These are phyloP conservation scores for Masnerella sp. DNA, from an alignment of 2,888 invertebrate species.

Conservation along the genomic window DNA sequence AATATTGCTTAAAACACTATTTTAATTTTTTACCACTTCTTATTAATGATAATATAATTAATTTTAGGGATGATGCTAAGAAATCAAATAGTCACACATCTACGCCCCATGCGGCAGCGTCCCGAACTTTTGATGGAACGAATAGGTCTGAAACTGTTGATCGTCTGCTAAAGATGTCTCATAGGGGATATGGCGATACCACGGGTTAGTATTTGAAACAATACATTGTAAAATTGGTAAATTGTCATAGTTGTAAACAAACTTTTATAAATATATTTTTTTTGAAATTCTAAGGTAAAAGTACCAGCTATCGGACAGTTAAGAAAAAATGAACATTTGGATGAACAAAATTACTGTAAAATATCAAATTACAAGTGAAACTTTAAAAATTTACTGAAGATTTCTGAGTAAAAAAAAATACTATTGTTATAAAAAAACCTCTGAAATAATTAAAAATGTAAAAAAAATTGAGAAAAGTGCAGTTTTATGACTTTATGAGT, in stretches of 20 bases:
- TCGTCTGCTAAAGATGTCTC: constrained; percentile 84
- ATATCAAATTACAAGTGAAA: too few relatives aligned
- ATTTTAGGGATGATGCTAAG: constrained; percentile 67
- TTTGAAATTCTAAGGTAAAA: neutral
- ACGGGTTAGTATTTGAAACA: constrained; percentile 68
- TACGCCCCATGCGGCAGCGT: constrained; percentile 73
- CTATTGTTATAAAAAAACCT: too few relatives aligned
- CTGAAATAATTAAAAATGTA: too few relatives aligned
- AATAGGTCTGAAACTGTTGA: constrained; percentile 79
- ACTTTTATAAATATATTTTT: neutral
- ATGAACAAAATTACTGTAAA: too few relatives aligned
- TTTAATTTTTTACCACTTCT: too few relatives aligned
- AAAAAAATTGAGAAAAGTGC: too few relatives aligned
- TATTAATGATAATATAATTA: constrained; percentile 13
- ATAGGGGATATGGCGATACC: constrained; percentile 84
- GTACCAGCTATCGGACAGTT: too few relatives aligned
- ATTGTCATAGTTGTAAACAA: neutral
- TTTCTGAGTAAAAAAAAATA: too few relatives aligned
- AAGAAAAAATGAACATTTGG: too few relatives aligned
- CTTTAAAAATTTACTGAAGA: too few relatives aligned
- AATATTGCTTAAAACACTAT: too few relatives aligned
- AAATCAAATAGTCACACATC: constrained; percentile 63
- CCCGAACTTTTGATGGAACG: constrained; percentile 74
- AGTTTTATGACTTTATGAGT: too few relatives aligned
- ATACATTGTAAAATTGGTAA: neutral